A percentile compares a stretch with the other conserved stretches of the same genome.
Conservation (phyloP, 2,888 invertebrate genomes). For the Maniola hyperantus region DNA sequence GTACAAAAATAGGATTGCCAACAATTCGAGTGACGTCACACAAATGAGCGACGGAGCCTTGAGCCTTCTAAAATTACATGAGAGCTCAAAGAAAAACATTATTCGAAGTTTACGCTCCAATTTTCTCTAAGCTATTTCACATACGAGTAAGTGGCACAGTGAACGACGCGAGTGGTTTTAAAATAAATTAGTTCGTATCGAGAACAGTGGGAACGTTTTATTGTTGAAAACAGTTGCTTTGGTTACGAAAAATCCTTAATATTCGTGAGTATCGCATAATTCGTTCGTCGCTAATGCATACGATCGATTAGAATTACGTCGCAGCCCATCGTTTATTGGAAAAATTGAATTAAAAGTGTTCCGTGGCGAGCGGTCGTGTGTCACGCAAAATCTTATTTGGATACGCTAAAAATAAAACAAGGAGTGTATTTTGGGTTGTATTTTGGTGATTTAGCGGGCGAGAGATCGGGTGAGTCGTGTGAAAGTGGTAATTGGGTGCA, state of each 20-base stretch:
- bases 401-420: slow-evolving; percentile 72
- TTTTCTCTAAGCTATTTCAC: slow-evolving; percentile 52
- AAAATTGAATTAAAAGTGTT: slow-evolving; percentile 50
- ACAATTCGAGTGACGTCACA: slow-evolving; percentile 80
- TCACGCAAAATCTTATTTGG: slow-evolving; percentile 62
- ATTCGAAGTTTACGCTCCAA: slow-evolving; percentile 62
- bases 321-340: slow-evolving; percentile 53
- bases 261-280: slow-evolving; percentile 71
- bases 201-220: slow-evolving; percentile 44
- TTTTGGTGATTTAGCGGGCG: slow-evolving; percentile 73
- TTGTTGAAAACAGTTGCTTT: slow-evolving; percentile 58
- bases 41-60: slow-evolving; percentile 66
- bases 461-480: slow-evolving; percentile 65
- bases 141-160: slow-evolving; percentile 60
- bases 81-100: slow-evolving; percentile 65
- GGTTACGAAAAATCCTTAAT: slow-evolving; percentile 61
- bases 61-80: slow-evolving; percentile 77
- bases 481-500: slow-evolving; percentile 58
- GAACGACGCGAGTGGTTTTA: slow-evolving; percentile 59
- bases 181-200: slow-evolving; percentile 45
- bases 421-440: slow-evolving; percentile 71
- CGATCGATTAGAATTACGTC: slow-evolving; percentile 59
- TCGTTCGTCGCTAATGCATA: slow-evolving; percentile 53
- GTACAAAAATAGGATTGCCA: slow-evolving; percentile 81
- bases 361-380: slow-evolving; percentile 51